Evolutionary conservation across 1,140 invertebrate species (phyloP).

Genomic region (Nasonia longicornis): DNA sequence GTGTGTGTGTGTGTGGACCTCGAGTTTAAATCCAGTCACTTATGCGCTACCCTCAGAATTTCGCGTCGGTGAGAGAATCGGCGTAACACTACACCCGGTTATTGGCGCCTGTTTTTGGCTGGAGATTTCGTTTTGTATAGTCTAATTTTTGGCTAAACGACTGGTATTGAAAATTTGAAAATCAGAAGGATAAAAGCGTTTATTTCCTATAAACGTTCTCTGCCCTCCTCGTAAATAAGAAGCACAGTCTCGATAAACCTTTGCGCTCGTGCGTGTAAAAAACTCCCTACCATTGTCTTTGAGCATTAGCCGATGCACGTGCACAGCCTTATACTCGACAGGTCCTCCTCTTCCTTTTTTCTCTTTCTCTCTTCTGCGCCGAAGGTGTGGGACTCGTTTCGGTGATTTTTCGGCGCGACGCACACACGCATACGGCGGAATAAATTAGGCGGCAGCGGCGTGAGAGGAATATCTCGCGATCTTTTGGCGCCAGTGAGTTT

Average conservation of each 20-base stretch:
- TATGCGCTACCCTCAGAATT: constrained; percentile 54
- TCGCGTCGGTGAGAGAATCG: neutral
- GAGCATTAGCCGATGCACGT: neutral
- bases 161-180: too few species aligned
- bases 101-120: neutral
- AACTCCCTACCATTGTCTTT: constrained; percentile 17
- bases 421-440: constrained; percentile 38
- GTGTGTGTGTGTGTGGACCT: neutral
- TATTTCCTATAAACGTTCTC: too few species aligned
- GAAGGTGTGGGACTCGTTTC: constrained; percentile 17
- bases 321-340: neutral
- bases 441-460: constrained; percentile 42
- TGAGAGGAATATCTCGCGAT: constrained; percentile 45
- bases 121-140: neutral
- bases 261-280: neutral
- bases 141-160: too few species aligned
- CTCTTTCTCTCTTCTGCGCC: neutral
- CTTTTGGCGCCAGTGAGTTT: constrained; percentile 45
- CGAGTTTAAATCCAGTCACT: constrained; percentile 63
- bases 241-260: neutral
- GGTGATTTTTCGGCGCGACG: constrained; percentile 18
- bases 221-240: neutral
- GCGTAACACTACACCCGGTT: neutral
- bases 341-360: neutral
- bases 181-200: too few species aligned